Percentiles rank a stretch among this genome's conserved stretches.
These are phyloP conservation scores for Myrmecophaga tridactyla DNA, from an alignment of 2,113 vertebrate genomes.

Conservation along the genomic window DNA sequence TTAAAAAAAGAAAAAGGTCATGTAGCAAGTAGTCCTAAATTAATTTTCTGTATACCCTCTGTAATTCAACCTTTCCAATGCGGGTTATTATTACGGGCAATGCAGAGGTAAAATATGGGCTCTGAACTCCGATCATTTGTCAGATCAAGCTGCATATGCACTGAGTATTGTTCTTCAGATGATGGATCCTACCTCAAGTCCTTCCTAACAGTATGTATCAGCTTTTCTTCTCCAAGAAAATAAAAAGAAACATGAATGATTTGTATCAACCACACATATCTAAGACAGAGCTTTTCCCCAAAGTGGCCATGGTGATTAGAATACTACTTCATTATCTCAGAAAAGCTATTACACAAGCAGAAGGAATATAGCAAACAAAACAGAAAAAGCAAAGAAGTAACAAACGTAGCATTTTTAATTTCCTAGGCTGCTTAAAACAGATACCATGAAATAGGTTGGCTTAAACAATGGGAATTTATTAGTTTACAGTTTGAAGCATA, in stretches of 20 bases:
- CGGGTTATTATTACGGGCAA: conserved; percentile 56
- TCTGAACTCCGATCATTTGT: conserved; percentile 54
- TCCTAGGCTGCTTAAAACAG: no score
- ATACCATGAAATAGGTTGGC: no score
- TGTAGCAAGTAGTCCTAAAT: conserved; percentile 57
- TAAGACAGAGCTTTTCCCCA: background rate
- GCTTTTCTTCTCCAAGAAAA: background rate
- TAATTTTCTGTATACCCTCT: conserved; percentile 46
- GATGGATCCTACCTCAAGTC: background rate
- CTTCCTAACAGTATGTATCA: conserved; percentile 21
- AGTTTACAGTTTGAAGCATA: no score
- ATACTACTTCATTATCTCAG: background rate
- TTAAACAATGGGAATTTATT: no score
- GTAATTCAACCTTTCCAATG: conserved; percentile 52
- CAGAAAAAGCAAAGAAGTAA: background rate
- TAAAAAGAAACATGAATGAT: background rate
- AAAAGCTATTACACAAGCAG: background rate
- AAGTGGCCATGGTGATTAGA: background rate
- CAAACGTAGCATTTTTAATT: background rate
- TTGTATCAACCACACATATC: background rate
- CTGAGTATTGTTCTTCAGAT: conserved; percentile 17
- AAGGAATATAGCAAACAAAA: background rate
- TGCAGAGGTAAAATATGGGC: conserved; percentile 4
- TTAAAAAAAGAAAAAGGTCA: conserved; percentile 64
- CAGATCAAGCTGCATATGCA: background rate